Conservation (phyloP, 2,888 invertebrate species). For the Diarsia mendica region DNA sequence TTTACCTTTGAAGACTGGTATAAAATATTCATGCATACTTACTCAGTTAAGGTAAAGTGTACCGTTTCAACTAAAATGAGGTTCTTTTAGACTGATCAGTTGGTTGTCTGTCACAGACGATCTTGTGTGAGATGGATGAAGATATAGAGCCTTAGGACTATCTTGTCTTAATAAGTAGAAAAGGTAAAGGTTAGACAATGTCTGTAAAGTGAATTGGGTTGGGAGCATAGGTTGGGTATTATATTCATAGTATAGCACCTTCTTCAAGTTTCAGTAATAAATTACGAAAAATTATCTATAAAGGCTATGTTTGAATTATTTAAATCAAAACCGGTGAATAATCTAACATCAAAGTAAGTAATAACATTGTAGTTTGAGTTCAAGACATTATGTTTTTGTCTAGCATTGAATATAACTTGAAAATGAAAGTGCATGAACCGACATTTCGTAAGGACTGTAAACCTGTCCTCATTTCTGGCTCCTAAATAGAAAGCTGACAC, state of each 20-base stretch:
- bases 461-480: slow-evolving; percentile 6
- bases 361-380: background rate
- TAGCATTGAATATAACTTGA: background rate
- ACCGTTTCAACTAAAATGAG: slow-evolving; percentile 13
- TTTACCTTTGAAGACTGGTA: slow-evolving; percentile 8
- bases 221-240: slow-evolving; percentile 2
- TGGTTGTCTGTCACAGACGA: slow-evolving; percentile 31
- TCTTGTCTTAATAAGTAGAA: slow-evolving; percentile 8
- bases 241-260: slow-evolving; percentile 7
- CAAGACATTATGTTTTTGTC: slow-evolving; percentile 1
- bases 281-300: background rate
- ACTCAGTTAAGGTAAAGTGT: slow-evolving; percentile 6
- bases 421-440: slow-evolving; percentile 14
- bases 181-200: slow-evolving; percentile 19
- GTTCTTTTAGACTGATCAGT: slow-evolving; percentile 29
- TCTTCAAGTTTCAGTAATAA: background rate
- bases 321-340: background rate
- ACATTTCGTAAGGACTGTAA: background rate
- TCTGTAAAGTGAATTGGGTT: slow-evolving; percentile 34
- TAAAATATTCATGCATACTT: slow-evolving; percentile 23
- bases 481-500: slow-evolving; percentile 11
- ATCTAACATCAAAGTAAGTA: background rate
- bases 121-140: slow-evolving; percentile 42
- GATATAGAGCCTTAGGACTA: slow-evolving; percentile 20
- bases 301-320: background rate